These are phyloP conservation scores for Tipula vernalis DNA, from an alignment of 2,888 invertebrate species.

Conservation along the genomic window DNA sequence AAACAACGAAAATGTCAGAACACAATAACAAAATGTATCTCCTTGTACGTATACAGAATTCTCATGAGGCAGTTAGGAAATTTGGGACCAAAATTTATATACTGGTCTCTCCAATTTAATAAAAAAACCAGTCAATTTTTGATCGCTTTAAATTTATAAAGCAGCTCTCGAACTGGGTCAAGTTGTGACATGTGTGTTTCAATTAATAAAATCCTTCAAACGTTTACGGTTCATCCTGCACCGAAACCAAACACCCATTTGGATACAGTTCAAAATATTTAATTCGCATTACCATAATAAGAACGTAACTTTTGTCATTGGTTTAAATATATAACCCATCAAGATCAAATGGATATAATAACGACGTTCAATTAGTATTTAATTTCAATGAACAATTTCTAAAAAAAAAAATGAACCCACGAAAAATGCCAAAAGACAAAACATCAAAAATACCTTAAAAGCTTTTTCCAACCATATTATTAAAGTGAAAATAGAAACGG, in stretches of 20 bases:
- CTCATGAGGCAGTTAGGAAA: too few species aligned
- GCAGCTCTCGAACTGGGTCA: too few species aligned
- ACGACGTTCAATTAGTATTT: background rate
- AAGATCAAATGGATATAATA: background rate
- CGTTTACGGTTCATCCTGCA: background rate
- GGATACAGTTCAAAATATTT: background rate
- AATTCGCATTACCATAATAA: background rate
- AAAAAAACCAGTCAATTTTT: too few species aligned
- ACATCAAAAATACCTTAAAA: background rate
- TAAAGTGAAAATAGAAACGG: background rate
- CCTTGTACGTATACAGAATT: too few species aligned
- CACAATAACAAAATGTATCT: too few species aligned
- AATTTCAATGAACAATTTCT: background rate
- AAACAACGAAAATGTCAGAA: too few species aligned
- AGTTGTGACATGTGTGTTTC: background rate
- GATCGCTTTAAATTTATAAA: too few species aligned
- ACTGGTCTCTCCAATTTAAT: too few species aligned
- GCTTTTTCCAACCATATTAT: background rate
- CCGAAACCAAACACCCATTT: background rate
- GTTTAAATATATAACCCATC: background rate
- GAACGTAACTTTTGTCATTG: background rate
- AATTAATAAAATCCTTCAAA: background rate
- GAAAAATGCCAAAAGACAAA: background rate
- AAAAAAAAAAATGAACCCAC: background rate
- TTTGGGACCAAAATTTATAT: too few species aligned